Percentiles rank a stretch among this genome's conserved stretches.
phyloP scores from a whole-genome alignment of 2,888 invertebrate genomes.

The Alsophila aescularia region DNA sequence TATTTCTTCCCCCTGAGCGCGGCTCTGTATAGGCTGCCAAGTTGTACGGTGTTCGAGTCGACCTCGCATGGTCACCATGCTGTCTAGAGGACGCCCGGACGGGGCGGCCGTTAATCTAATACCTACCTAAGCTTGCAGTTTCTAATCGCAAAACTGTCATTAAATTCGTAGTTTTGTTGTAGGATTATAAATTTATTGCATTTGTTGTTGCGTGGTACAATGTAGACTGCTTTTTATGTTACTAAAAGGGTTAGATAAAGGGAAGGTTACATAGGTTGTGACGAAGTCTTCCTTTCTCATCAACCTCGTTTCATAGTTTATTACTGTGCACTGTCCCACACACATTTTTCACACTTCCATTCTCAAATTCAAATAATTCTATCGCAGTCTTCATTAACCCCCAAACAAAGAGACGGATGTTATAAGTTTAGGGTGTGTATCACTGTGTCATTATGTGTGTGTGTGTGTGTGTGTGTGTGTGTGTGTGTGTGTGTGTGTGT shows the following conservation, averaged over 20 bases:
- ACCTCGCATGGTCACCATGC: conserved; percentile 61
- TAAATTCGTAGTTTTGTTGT: conserved; percentile 23
- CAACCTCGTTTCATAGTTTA: too few species aligned
- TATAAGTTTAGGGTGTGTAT: too few species aligned
- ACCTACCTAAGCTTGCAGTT: conserved; percentile 36
- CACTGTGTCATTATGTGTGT: too few species aligned
- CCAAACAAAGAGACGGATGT: too few species aligned
- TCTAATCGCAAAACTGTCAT: conserved; percentile 30
- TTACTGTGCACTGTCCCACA: too few species aligned
- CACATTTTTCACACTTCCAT: too few species aligned
- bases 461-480: too few species aligned
- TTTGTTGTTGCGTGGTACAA: conserved; percentile 13
- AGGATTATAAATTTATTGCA: conserved; percentile 27
- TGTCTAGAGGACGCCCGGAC: conserved; percentile 68
- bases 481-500: too few species aligned
- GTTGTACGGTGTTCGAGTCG: conserved; percentile 51
- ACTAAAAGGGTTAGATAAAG: not conserved
- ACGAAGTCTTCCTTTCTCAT: too few species aligned
- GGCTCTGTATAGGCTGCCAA: conserved; percentile 31
- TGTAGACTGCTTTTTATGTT: conserved; percentile 3
- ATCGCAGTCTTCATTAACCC: too few species aligned
- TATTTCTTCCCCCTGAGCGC: too few species aligned
- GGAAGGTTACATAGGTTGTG: not conserved
- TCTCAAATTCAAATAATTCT: too few species aligned
- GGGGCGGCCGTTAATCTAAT: conserved; percentile 44